Conservation (phyloP, 2,888 invertebrate species). For the Dasysyrphus tricinctus region DNA sequence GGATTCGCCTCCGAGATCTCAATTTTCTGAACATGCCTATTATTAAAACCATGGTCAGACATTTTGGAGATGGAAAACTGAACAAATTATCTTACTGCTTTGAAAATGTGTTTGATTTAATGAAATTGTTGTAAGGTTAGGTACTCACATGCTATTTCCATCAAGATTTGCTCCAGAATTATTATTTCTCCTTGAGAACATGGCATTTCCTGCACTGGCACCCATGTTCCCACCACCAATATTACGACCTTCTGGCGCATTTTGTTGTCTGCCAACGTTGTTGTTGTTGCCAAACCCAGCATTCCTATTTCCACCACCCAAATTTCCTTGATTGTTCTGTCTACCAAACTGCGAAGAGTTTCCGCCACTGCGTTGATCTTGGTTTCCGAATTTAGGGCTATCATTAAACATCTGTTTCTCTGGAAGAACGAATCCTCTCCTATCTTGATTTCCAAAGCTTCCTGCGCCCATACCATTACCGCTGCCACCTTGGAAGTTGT, state of each 20-base stretch:
- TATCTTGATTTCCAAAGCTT: conserved; percentile 79
- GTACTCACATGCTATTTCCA: conserved; percentile 74
- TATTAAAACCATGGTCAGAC: too few species aligned
- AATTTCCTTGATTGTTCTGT: conserved; percentile 29
- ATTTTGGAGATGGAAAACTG: too few species aligned
- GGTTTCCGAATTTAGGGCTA: conserved; percentile 54
- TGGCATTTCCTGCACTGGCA: conserved; percentile 78
- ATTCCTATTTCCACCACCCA: conserved; percentile 80
- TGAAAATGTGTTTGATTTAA: too few species aligned
- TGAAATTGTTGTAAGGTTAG: too few species aligned
- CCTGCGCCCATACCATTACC: conserved; percentile 6
- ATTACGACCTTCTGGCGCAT: conserved; percentile 23
- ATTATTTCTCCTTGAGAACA: conserved; percentile 84
- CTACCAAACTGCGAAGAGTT: conserved; percentile 34
- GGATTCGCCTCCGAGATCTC: too few species aligned
- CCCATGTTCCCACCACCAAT: conserved; percentile 79
- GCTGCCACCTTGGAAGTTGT: neutral
- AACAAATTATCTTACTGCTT: too few species aligned
- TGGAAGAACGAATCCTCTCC: conserved; percentile 82
- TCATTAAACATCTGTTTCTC: conserved; percentile 67
- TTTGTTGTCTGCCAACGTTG: conserved; percentile 36
- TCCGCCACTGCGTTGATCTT: conserved; percentile 26
- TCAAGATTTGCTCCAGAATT: conserved; percentile 46
- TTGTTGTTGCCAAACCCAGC: conserved; percentile 80
- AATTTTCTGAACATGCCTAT: too few species aligned